Percentiles rank a stretch among this genome's conserved stretches.
phyloP scores from a whole-genome alignment of 2,113 vertebrate genomes.

The Pungitius pungitius region DNA sequence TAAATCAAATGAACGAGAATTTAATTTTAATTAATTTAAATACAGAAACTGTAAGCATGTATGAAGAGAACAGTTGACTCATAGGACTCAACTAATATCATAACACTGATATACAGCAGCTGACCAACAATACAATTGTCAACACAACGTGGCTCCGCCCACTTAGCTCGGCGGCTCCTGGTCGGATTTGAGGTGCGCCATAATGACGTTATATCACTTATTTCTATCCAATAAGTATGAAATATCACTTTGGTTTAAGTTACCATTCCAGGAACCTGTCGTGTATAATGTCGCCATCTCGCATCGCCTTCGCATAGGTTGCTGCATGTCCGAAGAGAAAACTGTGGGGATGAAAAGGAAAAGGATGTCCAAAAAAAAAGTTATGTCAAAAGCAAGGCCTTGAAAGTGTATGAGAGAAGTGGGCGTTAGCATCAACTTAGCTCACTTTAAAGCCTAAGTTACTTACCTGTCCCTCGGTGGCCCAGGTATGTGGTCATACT shows the following conservation, averaged over 20 bases:
- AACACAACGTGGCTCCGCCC: too few relatives aligned
- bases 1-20: too few relatives aligned
- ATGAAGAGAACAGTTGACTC: too few relatives aligned
- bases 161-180: too few relatives aligned
- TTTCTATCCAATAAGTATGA: neutral
- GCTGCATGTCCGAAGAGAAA: conserved; percentile 67
- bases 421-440: neutral
- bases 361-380: neutral
- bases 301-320: neutral
- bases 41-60: too few relatives aligned
- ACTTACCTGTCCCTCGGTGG: conserved; percentile 54
- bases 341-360: conserved; percentile 31
- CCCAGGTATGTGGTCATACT: conserved; percentile 65
- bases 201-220: neutral
- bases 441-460: neutral
- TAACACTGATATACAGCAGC: too few relatives aligned
- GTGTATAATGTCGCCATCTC: neutral
- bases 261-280: conserved; percentile 71
- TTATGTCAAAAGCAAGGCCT: neutral
- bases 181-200: too few relatives aligned
- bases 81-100: too few relatives aligned
- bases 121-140: too few relatives aligned
- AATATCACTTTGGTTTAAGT: neutral
- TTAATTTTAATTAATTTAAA: too few relatives aligned
- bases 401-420: neutral